Percentiles rank a stretch among this genome's conserved stretches.
These are phyloP conservation scores for Leptinotarsa peninsularis DNA, from an alignment of 2,888 invertebrate genomes.

Conservation along the genomic window DNA sequence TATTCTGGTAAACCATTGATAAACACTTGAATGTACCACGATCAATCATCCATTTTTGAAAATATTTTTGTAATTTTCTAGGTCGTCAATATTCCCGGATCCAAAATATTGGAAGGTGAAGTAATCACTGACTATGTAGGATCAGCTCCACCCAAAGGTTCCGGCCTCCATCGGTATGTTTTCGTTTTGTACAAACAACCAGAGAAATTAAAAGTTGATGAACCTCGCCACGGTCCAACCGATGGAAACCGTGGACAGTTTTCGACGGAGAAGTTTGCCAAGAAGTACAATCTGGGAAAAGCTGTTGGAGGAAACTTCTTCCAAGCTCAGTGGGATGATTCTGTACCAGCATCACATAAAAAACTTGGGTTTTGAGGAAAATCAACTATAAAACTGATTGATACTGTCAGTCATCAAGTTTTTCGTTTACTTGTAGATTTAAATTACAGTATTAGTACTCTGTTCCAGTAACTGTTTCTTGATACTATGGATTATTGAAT, in stretches of 20 bases:
- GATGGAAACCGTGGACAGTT: slow-evolving; percentile 71
- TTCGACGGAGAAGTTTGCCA: slow-evolving; percentile 69
- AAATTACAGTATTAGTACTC: too few species aligned
- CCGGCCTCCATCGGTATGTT: slow-evolving; percentile 80
- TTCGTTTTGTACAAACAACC: slow-evolving; percentile 78
- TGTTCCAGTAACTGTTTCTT: too few species aligned
- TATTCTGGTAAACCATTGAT: too few species aligned
- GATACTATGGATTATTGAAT: too few species aligned
- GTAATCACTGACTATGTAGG: slow-evolving; percentile 75
- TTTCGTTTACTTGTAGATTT: too few species aligned
- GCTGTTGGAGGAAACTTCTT: slow-evolving; percentile 75
- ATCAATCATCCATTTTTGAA: not conserved
- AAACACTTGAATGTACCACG: too few species aligned
- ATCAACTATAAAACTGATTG: not conserved
- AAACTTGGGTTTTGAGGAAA: slow-evolving; percentile 14
- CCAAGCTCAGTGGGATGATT: slow-evolving; percentile 61
- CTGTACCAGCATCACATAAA: not conserved
- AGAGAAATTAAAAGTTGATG: slow-evolving; percentile 63
- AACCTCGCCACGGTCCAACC: slow-evolving; percentile 65
- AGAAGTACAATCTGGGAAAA: slow-evolving; percentile 70
- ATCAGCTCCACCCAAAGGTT: slow-evolving; percentile 79
- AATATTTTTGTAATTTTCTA: slow-evolving; percentile 26
- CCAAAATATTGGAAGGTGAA: slow-evolving; percentile 73
- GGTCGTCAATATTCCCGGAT: slow-evolving; percentile 77
- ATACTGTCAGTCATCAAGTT: not conserved